Base-by-base conservation (phyloP, 1,140 invertebrate genomes). In the Lepidurus apus region DNA sequence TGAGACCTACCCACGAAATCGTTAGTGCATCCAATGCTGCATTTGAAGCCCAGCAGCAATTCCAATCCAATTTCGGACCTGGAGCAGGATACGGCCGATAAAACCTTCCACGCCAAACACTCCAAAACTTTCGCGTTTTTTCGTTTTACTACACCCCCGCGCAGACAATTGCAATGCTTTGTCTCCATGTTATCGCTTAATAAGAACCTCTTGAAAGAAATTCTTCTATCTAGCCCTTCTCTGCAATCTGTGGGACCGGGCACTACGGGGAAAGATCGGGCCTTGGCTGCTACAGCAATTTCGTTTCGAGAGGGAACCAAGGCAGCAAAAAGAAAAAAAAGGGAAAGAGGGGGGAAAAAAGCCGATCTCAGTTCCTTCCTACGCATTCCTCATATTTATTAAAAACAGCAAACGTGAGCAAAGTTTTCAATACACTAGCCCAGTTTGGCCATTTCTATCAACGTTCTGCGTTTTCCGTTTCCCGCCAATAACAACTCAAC, bases 1-100 rank as follows among this genome's bases (percentile, higher is more conserved):
- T 11, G 3, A 74, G 44, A n/a, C 74, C 78, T 24, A 74, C 47
- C 74, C 43, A 17, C n/a, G 73, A 74, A 26, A 43, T 79, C 7
- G 74, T 79, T 34, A 47, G 43, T 74, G 43, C 44, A 10, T 79
- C 78, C 42, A 79, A 79, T 47, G 65, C 74, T 21, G 78, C 78
- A 47, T 79, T 79, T 47, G 73, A 79, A 79, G 75, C n/a, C 17
- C 43, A 74, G 8, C 73, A 75, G 74, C 73, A 79, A 74, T 79
- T 79, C 78, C 73, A 75, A 42, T 47, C 78, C 17, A 45, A 78
- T 45, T 79, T 75, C 43, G 78, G 73, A 24, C n/a, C 73, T 74
- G 78, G 74, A 47, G 73, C 73, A n/a, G 78, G 73, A 75, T 79
- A 79, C 24, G 78, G 78, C 13, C 78, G 78, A n/a, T 79, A 79